These are phyloP conservation scores for Eospalax fontanierii DNA, from an alignment of 2,797 vertebrate species.

Conservation along the genomic window DNA sequence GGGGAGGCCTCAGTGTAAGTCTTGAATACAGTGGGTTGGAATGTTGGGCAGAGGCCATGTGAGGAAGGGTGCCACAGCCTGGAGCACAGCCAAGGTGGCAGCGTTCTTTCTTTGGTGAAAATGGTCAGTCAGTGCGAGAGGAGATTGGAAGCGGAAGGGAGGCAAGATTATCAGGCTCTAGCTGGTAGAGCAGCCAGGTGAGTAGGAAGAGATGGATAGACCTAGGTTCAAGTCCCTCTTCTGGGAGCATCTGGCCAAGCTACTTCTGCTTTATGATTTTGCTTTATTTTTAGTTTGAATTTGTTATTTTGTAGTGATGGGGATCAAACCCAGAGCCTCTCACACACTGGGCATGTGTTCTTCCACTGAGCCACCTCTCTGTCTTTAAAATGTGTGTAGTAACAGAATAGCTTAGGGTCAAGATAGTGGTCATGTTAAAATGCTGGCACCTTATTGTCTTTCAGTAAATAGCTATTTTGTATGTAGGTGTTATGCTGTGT, in stretches of 20 bases:
- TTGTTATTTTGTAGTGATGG: not conserved
- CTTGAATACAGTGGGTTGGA: not conserved
- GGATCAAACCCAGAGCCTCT: not conserved
- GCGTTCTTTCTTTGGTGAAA: not conserved
- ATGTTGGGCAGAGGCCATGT: accelerated
- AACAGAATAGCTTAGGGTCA: not conserved
- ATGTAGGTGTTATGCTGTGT: too few relatives aligned
- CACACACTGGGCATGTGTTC: not conserved
- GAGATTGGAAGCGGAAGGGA: not conserved
- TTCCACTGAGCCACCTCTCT: not conserved
- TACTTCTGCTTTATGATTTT: not conserved
- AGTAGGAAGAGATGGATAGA: not conserved
- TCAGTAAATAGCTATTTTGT: not conserved
- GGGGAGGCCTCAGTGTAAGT: not conserved
- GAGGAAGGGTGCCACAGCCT: not conserved
- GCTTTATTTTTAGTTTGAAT: not conserved
- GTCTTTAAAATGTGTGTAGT: not conserved
- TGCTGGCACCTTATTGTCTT: not conserved
- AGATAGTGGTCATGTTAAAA: not conserved
- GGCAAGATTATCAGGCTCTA: not conserved
- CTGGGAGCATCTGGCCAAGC: not conserved
- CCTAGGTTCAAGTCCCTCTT: not conserved
- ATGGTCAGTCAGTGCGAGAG: not conserved
- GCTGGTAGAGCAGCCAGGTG: too few relatives aligned
- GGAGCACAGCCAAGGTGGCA: not conserved